A percentile compares a stretch with the other conserved stretches of the same genome.
phyloP scores from a whole-genome alignment of 1,140 invertebrate genomes.

The Physella acuta region DNA sequence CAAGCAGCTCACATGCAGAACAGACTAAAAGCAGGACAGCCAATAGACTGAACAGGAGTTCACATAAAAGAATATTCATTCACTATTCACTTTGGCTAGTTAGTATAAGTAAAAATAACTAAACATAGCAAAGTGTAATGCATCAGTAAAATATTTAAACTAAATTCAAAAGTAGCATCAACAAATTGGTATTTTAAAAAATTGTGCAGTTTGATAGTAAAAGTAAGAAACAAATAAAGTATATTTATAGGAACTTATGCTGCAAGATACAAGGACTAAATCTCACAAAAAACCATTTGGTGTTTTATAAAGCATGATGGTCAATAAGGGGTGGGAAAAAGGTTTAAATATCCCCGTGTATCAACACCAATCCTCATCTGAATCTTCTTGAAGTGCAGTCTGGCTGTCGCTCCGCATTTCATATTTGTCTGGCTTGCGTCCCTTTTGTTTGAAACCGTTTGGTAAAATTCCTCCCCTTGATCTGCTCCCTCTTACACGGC shows the following conservation, averaged over 20 bases:
- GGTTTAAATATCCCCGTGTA: not conserved
- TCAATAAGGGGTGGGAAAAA: not conserved
- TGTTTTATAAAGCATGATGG: not conserved
- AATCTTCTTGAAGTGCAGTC: conserved; percentile 48
- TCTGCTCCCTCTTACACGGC: not conserved
- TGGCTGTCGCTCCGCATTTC: conserved; percentile 52
- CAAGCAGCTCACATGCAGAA: too few species aligned
- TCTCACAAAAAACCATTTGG: not conserved
- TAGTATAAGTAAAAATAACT: too few species aligned
- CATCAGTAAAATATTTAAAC: not conserved
- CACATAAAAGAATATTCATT: too few species aligned
- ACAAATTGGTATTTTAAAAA: not conserved
- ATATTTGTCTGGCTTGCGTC: conserved; percentile 46
- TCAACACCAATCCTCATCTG: conserved; percentile 37
- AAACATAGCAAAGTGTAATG: too few species aligned
- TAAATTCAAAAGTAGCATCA: not conserved
- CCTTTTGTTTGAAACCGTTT: conserved; percentile 52
- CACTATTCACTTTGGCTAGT: too few species aligned
- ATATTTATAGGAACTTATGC: not conserved
- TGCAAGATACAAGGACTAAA: not conserved
- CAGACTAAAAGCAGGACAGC: too few species aligned
- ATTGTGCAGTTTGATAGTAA: not conserved
- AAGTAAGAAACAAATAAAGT: not conserved
- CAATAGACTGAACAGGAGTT: too few species aligned
- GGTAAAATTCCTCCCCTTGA: conserved; percentile 36